These are phyloP conservation scores for Nemurella pictetii DNA, from an alignment of 2,888 invertebrate genomes.

Conservation along the genomic window DNA sequence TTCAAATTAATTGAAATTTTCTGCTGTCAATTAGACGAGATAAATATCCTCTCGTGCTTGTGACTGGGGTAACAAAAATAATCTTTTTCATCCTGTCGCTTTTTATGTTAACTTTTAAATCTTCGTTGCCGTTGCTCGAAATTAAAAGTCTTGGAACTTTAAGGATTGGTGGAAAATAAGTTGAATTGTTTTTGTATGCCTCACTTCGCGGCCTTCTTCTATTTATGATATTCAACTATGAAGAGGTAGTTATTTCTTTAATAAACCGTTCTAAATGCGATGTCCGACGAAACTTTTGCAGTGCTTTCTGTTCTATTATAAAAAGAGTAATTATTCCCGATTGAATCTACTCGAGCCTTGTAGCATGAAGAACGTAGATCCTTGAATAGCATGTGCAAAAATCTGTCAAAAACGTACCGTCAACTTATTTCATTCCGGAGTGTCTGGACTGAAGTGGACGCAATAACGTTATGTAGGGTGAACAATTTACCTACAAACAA, in stretches of 20 bases:
- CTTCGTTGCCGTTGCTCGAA: neutral
- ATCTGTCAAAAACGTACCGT: no score
- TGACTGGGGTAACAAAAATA: neutral
- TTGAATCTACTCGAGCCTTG: no score
- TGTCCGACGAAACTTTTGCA: no score
- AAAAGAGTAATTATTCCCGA: no score
- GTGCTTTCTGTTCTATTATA: no score
- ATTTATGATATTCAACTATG: neutral
- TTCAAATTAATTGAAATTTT: neutral
- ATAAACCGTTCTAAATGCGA: no score
- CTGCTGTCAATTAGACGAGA: neutral
- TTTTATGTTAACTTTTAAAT: neutral
- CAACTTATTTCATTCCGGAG: no score
- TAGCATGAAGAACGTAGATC: no score
- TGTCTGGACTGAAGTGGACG: no score
- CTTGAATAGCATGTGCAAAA: no score
- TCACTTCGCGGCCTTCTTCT: neutral
- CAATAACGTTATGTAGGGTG: no score
- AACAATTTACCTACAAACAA: neutral
- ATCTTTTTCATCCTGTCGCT: neutral
- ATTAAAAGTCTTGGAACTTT: neutral
- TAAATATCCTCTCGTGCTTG: neutral
- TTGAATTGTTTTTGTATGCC: neutral
- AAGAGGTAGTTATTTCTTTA: neutral
- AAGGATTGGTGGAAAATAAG: neutral